Evolutionary conservation across 2,113 vertebrate species (phyloP).

Genomic region (Misgurnus mizolepis): DNA sequence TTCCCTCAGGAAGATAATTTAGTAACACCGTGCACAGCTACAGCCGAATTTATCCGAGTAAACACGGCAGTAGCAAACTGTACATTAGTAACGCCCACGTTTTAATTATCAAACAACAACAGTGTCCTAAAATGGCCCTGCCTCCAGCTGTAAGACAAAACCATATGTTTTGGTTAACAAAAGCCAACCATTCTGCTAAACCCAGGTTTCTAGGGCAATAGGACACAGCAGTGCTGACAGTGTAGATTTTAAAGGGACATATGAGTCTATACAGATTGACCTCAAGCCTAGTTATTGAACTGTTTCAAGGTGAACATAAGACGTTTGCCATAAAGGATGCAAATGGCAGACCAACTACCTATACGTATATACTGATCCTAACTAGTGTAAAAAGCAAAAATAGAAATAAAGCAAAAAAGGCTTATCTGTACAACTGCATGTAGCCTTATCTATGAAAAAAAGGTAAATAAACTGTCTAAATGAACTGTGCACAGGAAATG

Average conservation of each 20-base stretch:
- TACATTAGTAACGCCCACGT: not conserved
- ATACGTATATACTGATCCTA: no score
- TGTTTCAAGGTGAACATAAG: not conserved
- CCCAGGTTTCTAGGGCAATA: slow-evolving; percentile 25
- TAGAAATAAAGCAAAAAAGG: not conserved
- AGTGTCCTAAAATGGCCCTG: slow-evolving; percentile 22
- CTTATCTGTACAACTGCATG: not conserved
- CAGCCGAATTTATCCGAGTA: not conserved
- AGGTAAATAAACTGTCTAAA: not conserved
- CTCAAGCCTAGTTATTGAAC: not conserved
- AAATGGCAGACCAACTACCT: not conserved
- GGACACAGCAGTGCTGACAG: slow-evolving; percentile 56
- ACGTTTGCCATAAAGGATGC: not conserved
- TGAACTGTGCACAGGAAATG: not conserved
- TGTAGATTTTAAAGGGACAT: slow-evolving; percentile 54
- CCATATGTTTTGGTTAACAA: not conserved
- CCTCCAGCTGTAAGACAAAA: slow-evolving; percentile 28
- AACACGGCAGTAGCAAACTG: not conserved
- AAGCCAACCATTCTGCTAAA: slow-evolving; percentile 41
- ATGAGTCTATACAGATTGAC: slow-evolving; percentile 14
- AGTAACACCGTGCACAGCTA: not conserved
- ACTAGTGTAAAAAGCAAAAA: no score
- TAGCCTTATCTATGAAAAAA: not conserved
- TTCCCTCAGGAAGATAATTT: not conserved
- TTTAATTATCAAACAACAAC: not conserved